Base-by-base conservation (phyloP, 2,888 invertebrate genomes). In the Lasioglossum calceatum region DNA sequence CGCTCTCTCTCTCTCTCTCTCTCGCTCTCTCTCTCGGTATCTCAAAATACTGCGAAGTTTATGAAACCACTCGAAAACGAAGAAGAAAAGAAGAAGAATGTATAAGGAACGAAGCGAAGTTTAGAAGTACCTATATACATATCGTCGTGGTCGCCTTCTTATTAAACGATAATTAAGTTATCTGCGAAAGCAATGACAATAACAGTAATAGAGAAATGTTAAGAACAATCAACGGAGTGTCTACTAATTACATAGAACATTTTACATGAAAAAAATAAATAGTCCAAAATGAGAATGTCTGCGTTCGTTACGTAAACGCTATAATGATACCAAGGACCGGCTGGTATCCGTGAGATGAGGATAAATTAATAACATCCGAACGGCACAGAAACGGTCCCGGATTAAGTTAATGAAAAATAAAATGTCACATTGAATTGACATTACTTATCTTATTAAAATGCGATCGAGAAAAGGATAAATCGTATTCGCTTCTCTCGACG, bases 231-330 rank as follows among this genome's bases (percentile, higher is more conserved):
- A 81, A 84, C 85, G 61, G 47, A 84, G 44, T 44, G 73, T 88
- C 80, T 91, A 87, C 81, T 85, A 89, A 86, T 90, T 90, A 89
- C 82, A 91, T 82, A 84, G 78, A 92, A 91, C 87, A 87, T 88
- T 79, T 50, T 90, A 91, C 89, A 86, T 90, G 90, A 87, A 91
- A 91, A 89, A 88, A 91, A 91, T 91, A 91, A 91, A 91, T 92
- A 92, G 73, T 87, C 86, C 81, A 91, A 71, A 44, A 87, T 87
- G 90, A 89, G 78, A 86, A 81, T 88, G 82, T 85, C 14, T 14
- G 85, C 84, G 89, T 88, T 89, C 64, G 76, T 77, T 84, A 86
- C 23, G 12, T 42, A 79, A 85, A 84, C 75, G 72, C 70, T 82
- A 14, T 47, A 85, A 79, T 84, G 78, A 79, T 77, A 67, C 76